Conservation (phyloP, 2,113 vertebrate species). For the Amazona guildingii region DNA sequence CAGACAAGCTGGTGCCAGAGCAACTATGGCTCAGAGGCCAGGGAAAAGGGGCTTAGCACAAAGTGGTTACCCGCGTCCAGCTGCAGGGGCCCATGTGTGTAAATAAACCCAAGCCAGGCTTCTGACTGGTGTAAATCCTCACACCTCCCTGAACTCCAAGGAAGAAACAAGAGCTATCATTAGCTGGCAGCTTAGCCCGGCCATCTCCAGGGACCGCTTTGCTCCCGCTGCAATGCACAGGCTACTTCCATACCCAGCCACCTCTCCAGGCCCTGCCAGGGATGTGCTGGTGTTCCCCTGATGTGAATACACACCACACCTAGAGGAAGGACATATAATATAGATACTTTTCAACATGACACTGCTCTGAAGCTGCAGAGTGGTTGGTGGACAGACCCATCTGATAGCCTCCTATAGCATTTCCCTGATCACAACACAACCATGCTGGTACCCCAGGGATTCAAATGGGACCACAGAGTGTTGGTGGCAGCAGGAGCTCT, state of each 20-base stretch:
- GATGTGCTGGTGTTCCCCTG: neutral
- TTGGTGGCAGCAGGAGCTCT: neutral
- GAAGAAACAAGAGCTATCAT: neutral
- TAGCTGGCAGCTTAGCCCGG: neutral
- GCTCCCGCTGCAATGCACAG: neutral
- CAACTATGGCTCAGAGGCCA: neutral
- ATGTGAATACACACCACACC: fast-evolving
- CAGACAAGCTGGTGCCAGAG: neutral
- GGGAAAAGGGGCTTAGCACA: neutral
- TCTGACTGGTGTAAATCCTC: neutral
- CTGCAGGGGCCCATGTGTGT: neutral
- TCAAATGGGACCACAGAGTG: neutral
- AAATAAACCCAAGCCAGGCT: fast-evolving
- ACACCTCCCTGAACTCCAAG: neutral
- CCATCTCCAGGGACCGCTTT: fast-evolving
- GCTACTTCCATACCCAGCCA: neutral
- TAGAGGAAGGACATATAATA: neutral
- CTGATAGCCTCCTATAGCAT: neutral
- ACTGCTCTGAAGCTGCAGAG: neutral
- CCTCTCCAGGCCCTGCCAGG: neutral
- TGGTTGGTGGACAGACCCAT: neutral
- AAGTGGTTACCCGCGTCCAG: neutral
- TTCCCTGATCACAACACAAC: neutral
- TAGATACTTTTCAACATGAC: neutral
- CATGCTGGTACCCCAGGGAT: neutral